Conservation (phyloP, 2,797 vertebrate genomes). For the Arnoldichthys spilopterus region DNA sequence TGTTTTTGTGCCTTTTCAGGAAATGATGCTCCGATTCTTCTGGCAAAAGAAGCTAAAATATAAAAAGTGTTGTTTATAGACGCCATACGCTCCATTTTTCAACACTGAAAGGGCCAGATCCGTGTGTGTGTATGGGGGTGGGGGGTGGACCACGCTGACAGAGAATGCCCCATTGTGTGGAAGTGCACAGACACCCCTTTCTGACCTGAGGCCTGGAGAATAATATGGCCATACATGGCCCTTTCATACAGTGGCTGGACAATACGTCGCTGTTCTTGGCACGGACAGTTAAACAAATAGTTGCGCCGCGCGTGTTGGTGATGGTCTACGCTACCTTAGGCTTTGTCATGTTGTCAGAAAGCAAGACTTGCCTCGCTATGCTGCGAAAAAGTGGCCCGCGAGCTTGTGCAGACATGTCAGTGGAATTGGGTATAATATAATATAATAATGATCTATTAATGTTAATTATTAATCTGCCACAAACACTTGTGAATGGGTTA, state of each 20-base stretch:
- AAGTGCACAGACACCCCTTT: constrained; percentile 64
- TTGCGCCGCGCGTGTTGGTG: constrained; percentile 10
- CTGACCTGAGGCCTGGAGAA: constrained; percentile 60
- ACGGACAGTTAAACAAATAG: constrained; percentile 8
- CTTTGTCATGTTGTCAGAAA: neutral
- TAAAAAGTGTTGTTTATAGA: too few species aligned
- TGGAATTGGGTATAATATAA: too few species aligned
- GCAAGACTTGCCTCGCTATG: too few species aligned
- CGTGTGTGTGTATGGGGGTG: neutral
- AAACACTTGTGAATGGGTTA: too few species aligned
- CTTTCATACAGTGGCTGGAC: constrained; percentile 21
- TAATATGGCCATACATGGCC: constrained; percentile 64
- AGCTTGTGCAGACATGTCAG: too few species aligned
- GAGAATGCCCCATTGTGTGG: constrained; percentile 80
- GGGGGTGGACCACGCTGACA: constrained; percentile 47
- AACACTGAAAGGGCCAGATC: too few species aligned
- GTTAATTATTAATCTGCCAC: too few species aligned
- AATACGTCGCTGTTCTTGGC: constrained; percentile 39
- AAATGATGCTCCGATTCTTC: neutral
- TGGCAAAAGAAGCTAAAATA: too few species aligned
- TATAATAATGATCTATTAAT: too few species aligned
- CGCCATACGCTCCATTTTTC: too few species aligned
- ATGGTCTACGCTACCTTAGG: neutral
- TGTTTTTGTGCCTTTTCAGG: too few species aligned
- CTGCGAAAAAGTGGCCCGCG: too few species aligned